Evolutionary conservation across 2,797 vertebrate genomes (phyloP), one percentile per base, ranked within the genome.

Genomic region (Paratrypauchen microcephalus): DNA sequence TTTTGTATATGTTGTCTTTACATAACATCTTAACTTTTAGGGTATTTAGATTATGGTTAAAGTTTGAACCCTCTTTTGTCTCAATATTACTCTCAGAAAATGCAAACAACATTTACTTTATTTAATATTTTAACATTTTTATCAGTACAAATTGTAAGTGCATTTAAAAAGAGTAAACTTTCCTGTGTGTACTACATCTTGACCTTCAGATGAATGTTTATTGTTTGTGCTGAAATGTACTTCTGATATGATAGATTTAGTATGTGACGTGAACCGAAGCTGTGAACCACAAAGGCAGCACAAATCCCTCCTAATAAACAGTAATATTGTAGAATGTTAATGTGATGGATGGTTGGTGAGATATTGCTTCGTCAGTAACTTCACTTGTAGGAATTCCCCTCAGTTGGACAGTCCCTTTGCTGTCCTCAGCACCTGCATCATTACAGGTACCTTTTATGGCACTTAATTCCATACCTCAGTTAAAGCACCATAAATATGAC

Each of bases 131-230:
- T 61, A 54, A 48, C 77, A 71, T 74, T 89, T 91, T 91, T 88
- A 89, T 85, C 91, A 81, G 73, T 76, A 71, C 74, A 75, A 83
- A 81, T 55, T n/a, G 56, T 74, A 87, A 88, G 85, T 89, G 83
- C 86, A 83, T 73, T 75, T 75, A 67, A 71, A 71, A 83, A 77
- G 79, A 3, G 72, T 72, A 79, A 74, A 75, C 69, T 50, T 71
- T 62, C 52, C 70, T n/a, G 68, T 59, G 75, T 68, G 68, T 83
- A 26, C 72, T 82, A 78, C 73, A 32, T 78, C 56, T 60, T 64
- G 41, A 54, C 79, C 77, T 73, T 82, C 69, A 77, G 55, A 81
- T n/a, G 9, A 84, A 64, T 70, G 47, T 45, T 58, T 28, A 66
- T 78, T 79, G 66, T 16, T 26, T 81, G 5, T 64, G 71, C 55